Conservation (phyloP, 2,113 vertebrate species). For the Hippocampus guttulatus region DNA sequence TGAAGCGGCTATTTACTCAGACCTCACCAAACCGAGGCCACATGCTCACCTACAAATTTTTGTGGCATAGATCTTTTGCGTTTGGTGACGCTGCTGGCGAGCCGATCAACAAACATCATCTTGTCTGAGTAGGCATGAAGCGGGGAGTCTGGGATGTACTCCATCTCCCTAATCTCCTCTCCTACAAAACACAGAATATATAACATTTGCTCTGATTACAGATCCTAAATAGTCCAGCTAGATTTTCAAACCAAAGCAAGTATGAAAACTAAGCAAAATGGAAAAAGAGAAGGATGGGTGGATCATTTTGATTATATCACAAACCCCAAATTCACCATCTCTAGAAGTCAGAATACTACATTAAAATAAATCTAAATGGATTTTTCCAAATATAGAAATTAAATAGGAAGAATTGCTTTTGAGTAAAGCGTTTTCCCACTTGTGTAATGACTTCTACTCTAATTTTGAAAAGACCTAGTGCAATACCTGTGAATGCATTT, state of each 20-base stretch:
- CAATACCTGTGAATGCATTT: too few species aligned
- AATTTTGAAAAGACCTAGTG: too few species aligned
- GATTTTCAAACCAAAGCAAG: neutral
- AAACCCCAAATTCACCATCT: neutral
- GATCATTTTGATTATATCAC: neutral
- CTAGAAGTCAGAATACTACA: neutral
- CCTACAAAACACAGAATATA: slow-evolving; percentile 67
- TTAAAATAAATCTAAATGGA: too few species aligned
- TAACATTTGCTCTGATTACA: neutral
- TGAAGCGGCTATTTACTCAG: slow-evolving; percentile 8
- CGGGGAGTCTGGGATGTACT: slow-evolving; percentile 85
- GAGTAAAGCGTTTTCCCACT: too few species aligned
- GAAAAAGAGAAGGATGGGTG: neutral
- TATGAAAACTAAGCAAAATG: neutral
- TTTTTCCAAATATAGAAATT: too few species aligned
- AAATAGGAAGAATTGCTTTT: too few species aligned
- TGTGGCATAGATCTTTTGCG: slow-evolving; percentile 93
- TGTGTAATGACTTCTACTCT: too few species aligned
- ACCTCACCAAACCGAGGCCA: slow-evolving; percentile 34
- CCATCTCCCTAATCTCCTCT: slow-evolving; percentile 88
- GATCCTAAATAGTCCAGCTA: neutral
- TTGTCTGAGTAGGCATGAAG: slow-evolving; percentile 85
- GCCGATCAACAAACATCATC: slow-evolving; percentile 89
- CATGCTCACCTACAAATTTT: slow-evolving; percentile 91
- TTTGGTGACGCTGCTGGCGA: slow-evolving; percentile 92